Percentiles rank a stretch among this genome's conserved stretches.
Conservation (phyloP, 2,113 vertebrate species). For the Apus apus region DNA sequence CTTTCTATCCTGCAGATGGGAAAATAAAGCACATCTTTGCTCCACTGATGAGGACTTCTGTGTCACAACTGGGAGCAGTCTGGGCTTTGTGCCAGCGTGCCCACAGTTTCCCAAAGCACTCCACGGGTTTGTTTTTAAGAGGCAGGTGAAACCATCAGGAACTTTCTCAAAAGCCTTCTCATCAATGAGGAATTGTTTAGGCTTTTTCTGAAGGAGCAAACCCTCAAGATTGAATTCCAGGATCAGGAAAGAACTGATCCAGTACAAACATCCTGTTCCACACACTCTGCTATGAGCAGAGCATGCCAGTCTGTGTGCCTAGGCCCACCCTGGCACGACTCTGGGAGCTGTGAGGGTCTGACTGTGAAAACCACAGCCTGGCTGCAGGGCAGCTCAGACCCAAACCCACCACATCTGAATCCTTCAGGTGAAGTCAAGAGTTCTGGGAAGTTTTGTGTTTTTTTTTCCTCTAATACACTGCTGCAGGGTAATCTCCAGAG, state of each 20-base stretch:
- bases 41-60: background rate
- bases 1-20: background rate
- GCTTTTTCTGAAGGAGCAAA: background rate
- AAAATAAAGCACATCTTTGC: background rate
- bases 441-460: background rate
- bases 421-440: slow-evolving; percentile 13
- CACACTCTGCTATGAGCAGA: background rate
- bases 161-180: background rate
- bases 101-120: background rate
- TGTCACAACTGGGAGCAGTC: rapidly evolving
- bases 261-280: slow-evolving; percentile 20
- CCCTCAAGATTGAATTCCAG: background rate
- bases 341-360: background rate
- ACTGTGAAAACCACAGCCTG: background rate
- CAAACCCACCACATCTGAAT: background rate
- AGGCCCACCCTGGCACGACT: background rate
- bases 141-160: background rate
- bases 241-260: background rate
- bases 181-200: background rate
- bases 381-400: background rate
- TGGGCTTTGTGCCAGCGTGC: background rate
- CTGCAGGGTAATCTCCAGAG: slow-evolving; percentile 25
- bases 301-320: background rate
- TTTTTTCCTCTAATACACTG: background rate
- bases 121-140: background rate